Base-by-base conservation (phyloP, 2,888 invertebrate genomes). In the Eulithis testata region DNA sequence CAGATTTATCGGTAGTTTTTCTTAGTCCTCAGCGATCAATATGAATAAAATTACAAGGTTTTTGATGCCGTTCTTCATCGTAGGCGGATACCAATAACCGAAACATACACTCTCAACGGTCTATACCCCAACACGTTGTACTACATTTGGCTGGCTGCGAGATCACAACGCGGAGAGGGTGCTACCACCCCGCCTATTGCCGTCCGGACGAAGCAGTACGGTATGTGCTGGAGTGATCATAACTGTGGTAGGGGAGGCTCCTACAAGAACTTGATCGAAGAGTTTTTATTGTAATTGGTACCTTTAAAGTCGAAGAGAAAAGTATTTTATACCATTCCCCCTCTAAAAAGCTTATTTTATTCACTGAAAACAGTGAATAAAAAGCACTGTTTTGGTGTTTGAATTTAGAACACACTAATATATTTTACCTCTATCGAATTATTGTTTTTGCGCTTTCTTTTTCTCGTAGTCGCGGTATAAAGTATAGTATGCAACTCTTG, bases 101-200 rank as follows among this genome's bases (percentile, higher is more conserved):
- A 98, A 86, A 95, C 96, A 37, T 98, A 98, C 94, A 97, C 96
- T 27, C 94, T 99, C 78, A 96, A 96, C 76, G 97, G 97, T 62
- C 95, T 99, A 52, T 98, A 98, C 86, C 99, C 99, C 43, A 98
- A 99, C 94, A 99, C 99, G 11, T 92, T 98, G 76, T 99, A 99
- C 94, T 98, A 98, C 93, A 97, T 99, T 81, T 98, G 99, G 97
- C 94, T 99, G 77, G 98, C 99, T 11, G 99, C 99, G 65, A 95
- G 97, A 74, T 98, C 98, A 12, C 96, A 97, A 80, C 94, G 97
- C 72, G 99, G 99, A 11, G 99, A 98, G 89, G 99, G 99, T 12
- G 98, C 98, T 43, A 97, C 98, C 62, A 99, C 99, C 12, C 98
- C 98, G 47, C 97, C 98, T 11, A 97, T 98, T 75, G 97, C 98